Conservation (phyloP, 2,888 invertebrate genomes). For the Phengaris alcon region DNA sequence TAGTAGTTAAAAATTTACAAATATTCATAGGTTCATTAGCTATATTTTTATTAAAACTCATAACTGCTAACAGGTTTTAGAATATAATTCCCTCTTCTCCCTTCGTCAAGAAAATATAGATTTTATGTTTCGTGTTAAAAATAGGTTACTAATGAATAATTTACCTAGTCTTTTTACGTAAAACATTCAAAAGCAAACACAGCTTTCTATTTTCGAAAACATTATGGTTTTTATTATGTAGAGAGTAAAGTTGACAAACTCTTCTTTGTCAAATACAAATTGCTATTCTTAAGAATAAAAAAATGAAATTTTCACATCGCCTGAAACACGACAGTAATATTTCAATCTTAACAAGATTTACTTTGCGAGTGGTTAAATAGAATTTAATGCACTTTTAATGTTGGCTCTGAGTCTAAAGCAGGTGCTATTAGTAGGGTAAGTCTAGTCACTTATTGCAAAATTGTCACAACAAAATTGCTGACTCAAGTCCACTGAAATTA, state of each 20-base stretch:
- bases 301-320: conserved; percentile 49
- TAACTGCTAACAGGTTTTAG: no score
- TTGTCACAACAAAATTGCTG: no score
- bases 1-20: no score
- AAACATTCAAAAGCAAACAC: not conserved
- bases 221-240: not conserved
- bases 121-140: no score
- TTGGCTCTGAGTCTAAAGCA: conserved; percentile 43
- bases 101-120: no score
- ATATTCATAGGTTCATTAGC: no score
- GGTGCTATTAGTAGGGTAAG: not conserved
- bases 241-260: not conserved
- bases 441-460: not conserved
- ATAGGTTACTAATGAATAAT: no score
- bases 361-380: conserved; percentile 62
- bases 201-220: not conserved
- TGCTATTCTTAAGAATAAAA: conserved; percentile 38
- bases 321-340: conserved; percentile 54
- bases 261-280: not conserved
- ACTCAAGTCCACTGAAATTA: no score
- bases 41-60: no score
- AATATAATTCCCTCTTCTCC: no score
- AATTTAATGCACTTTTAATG: conserved; percentile 74
- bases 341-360: conserved; percentile 55
- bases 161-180: not conserved